Percentiles rank a stretch among this genome's conserved stretches.
These are phyloP conservation scores for Myotis findleyi DNA, from an alignment of 2,797 vertebrate species.

Conservation along the genomic window DNA sequence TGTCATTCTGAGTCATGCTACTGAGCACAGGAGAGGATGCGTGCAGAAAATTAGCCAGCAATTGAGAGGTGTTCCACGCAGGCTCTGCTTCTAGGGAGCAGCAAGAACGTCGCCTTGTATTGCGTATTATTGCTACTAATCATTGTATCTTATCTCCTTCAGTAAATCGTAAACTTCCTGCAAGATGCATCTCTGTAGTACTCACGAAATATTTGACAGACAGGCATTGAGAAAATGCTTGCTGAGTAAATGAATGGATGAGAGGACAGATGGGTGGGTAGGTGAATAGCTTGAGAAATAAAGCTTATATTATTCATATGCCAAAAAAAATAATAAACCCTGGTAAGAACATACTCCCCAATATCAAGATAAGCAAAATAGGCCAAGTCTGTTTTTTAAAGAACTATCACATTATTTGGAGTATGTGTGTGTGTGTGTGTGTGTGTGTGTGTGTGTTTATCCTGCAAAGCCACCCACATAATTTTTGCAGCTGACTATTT, in stretches of 20 bases:
- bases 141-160: constrained; percentile 47
- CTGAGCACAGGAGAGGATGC: neutral
- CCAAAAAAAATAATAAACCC: neutral
- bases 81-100: constrained; percentile 4
- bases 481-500: constrained; percentile 50
- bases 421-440: neutral
- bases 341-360: neutral
- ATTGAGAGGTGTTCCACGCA: neutral
- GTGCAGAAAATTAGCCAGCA: constrained; percentile 53
- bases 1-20: constrained; percentile 4
- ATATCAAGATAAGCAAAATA: constrained; percentile 26
- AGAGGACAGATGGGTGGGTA: neutral
- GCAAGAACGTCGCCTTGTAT: constrained; percentile 25
- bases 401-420: neutral
- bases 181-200: constrained; percentile 59
- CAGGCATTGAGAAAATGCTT: constrained; percentile 10
- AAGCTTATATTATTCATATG: constrained; percentile 4
- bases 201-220: constrained; percentile 11
- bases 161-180: constrained; percentile 37
- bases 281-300: constrained; percentile 23
- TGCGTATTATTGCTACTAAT: constrained; percentile 22
- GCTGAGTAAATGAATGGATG: constrained; percentile 15
- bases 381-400: neutral
- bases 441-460: neutral
- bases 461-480: neutral